These are phyloP conservation scores for Ptiloglossa arizonensis DNA, from an alignment of 1,140 invertebrate species.

Conservation along the genomic window DNA sequence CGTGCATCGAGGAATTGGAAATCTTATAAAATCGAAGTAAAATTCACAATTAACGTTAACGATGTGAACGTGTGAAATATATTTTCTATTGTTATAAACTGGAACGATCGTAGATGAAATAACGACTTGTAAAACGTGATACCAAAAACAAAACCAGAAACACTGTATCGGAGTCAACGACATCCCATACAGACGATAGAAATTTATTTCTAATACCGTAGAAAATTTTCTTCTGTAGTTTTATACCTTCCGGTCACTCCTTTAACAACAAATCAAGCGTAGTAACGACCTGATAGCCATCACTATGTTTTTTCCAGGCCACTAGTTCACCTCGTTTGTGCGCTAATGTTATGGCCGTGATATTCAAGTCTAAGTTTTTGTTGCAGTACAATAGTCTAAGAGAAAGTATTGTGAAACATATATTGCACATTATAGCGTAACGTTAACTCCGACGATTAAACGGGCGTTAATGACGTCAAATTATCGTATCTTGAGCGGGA, in stretches of 20 bases:
- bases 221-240: background rate
- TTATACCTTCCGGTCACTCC: constrained; percentile 14
- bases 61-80: too few relatives aligned
- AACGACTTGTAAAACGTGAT: background rate
- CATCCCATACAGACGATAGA: background rate
- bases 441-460: constrained; percentile 18
- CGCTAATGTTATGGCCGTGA: constrained; percentile 41
- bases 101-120: background rate
- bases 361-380: constrained; percentile 39
- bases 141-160: background rate
- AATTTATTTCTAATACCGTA: background rate
- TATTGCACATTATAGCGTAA: background rate
- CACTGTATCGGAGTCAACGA: background rate
- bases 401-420: constrained; percentile 36
- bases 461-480: constrained; percentile 22
- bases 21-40: too few relatives aligned
- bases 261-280: constrained; percentile 22
- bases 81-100: too few relatives aligned
- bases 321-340: constrained; percentile 48
- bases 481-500: background rate
- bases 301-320: constrained; percentile 5
- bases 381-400: constrained; percentile 17
- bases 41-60: too few relatives aligned
- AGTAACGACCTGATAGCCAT: constrained; percentile 29
- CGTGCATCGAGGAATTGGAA: too few relatives aligned